A percentile compares a stretch with the other conserved stretches of the same genome.
Evolutionary conservation across 1,140 invertebrate genomes (phyloP).

Genomic region (Micrasema longulum): DNA sequence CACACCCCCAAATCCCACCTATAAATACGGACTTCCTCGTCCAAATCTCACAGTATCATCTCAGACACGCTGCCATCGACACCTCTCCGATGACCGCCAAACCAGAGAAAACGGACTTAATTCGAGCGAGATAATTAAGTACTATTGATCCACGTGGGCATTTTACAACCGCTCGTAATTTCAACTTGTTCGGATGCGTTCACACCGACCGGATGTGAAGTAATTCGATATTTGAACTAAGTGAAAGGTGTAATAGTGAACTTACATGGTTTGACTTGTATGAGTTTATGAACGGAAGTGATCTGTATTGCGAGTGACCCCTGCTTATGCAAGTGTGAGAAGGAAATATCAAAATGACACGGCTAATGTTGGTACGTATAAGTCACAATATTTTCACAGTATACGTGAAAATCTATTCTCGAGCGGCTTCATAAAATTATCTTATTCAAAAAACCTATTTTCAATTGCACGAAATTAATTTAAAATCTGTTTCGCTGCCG

Average conservation of each 20-base stretch:
- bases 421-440: too few relatives aligned
- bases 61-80: conserved; percentile 39
- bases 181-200: conserved; percentile 13
- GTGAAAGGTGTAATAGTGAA: conserved; percentile 37
- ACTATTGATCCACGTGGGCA: too few relatives aligned
- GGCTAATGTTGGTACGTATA: conserved; percentile 12
- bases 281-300: neutral
- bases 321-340: neutral
- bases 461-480: too few relatives aligned
- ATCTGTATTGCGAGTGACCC: conserved; percentile 16
- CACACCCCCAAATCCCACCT: conserved; percentile 40
- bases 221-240: neutral
- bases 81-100: conserved; percentile 24
- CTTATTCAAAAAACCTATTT: too few relatives aligned
- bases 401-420: too few relatives aligned
- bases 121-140: too few relatives aligned
- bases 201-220: conserved; percentile 12
- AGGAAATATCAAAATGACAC: conserved; percentile 3
- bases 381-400: too few relatives aligned
- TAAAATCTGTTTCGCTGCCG: too few relatives aligned
- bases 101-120: neutral
- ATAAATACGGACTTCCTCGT: conserved; percentile 51
- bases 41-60: conserved; percentile 43
- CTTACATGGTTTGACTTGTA: conserved; percentile 18
- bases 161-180: too few relatives aligned